Evolutionary conservation across 1,140 invertebrate species (phyloP), one percentile per base, ranked within the genome.

Genomic region (Calephelis nemesis): DNA sequence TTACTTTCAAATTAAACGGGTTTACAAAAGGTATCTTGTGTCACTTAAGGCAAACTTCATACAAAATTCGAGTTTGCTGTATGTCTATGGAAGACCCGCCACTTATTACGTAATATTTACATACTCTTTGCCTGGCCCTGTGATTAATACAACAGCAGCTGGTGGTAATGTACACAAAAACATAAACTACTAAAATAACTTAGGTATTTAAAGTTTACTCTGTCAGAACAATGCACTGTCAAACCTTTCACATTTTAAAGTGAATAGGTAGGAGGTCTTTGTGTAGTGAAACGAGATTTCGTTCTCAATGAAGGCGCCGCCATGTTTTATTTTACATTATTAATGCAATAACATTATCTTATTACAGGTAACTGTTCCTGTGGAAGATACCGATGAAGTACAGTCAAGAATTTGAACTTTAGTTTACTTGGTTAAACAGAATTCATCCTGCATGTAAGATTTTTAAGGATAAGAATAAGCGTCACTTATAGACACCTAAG

Each of bases 221-320:
- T 74, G 45, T 39, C 10, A 5, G n/a, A 47, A 42, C 40, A 68
- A 13, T 77, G 68, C 72, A 78, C 84, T 87, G 77, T 75, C 64
- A 54, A 60, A 66, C 74, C 84, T 86, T 87, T 87, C 77, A 79
- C 78, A 74, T 87, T 84, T 85, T 87, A 87, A 84, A 87, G 83
- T 81, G 81, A 84, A 83, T 82, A 84, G 83, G 79, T 79, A 70
- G 75, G 72, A 71, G 73, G 74, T 75, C 81, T 87, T 87, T 87
- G 84, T 87, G 77, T 77, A 78, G 75, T 78, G 72, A 81, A 84
- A 84, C 81, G 82, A 79, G 78, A 74, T 81, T 83, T 77, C 78
- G 73, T 79, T 77, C 74, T 74, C 77, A 83, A 86, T 81, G 79
- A 82, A 76, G 72, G 78, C 67, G 70, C 76, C 71, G 70, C 52